phyloP scores from a whole-genome alignment of 37 sponge, comb jelly and placozoan genomes.

The Aplysina aerophoba region DNA sequence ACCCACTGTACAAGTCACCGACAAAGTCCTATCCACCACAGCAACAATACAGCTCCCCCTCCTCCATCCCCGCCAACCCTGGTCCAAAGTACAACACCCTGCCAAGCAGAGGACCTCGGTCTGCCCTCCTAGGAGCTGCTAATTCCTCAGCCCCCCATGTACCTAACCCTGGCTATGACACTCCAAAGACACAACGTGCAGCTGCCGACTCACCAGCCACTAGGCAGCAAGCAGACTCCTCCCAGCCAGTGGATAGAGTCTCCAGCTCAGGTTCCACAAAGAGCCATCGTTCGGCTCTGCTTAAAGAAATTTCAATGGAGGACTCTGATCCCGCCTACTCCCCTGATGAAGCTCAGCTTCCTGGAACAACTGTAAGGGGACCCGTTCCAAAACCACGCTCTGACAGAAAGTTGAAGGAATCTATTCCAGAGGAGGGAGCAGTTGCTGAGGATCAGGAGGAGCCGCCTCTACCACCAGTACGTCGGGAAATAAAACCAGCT shows the following conservation, averaged over 20 bases:
- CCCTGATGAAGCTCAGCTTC: neutral
- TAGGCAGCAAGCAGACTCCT: too few relatives aligned
- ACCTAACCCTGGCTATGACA: neutral
- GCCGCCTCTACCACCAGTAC: conserved; percentile 1
- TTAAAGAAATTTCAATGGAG: neutral
- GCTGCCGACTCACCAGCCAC: too few relatives aligned
- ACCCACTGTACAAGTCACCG: conserved; percentile 11
- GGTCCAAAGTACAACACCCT: neutral
- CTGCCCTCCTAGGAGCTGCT: too few relatives aligned
- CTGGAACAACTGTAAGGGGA: conserved; percentile 24
- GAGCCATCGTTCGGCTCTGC: neutral
- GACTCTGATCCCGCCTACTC: neutral
- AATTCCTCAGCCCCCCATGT: neutral
- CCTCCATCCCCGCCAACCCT: conserved; percentile 9
- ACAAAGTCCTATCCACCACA: neutral
- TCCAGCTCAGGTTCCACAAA: neutral
- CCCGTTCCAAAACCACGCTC: too few relatives aligned
- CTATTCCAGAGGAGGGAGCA: neutral
- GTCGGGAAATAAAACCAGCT: conserved; percentile 43
- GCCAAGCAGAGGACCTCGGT: neutral
- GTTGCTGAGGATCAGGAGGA: neutral
- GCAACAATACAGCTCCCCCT: neutral
- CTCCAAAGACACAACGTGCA: neutral
- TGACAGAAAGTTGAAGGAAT: neutral
- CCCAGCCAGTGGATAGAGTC: too few relatives aligned